phyloP scores from a whole-genome alignment of 2,113 vertebrate genomes.

The Xenopus borealis region DNA sequence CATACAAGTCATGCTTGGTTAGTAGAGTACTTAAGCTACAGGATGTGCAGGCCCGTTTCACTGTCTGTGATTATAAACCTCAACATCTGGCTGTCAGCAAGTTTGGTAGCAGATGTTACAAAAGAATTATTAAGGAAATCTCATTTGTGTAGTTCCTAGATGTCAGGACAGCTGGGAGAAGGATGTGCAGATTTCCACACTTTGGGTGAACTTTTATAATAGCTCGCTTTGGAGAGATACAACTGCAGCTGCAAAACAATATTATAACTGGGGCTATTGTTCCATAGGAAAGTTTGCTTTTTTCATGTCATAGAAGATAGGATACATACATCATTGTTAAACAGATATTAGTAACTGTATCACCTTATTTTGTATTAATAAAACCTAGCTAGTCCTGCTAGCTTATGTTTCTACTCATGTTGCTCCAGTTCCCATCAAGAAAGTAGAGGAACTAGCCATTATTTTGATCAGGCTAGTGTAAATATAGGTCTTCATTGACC shows the following conservation, averaged over 20 bases:
- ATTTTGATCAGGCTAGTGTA: too few species aligned
- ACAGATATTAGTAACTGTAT: too few species aligned
- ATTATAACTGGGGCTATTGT: slow-evolving; percentile 9
- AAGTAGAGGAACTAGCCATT: too few species aligned
- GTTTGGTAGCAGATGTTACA: slow-evolving; percentile 53
- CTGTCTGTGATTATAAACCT: slow-evolving; percentile 57
- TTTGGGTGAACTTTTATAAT: slow-evolving; percentile 13
- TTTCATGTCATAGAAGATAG: too few species aligned
- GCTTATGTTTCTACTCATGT: too few species aligned
- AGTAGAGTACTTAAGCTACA: slow-evolving; percentile 54
- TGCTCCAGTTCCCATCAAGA: too few species aligned
- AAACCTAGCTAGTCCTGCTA: too few species aligned
- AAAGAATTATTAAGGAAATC: slow-evolving; percentile 48
- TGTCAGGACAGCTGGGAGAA: slow-evolving; percentile 32
- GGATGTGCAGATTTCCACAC: slow-evolving; percentile 28
- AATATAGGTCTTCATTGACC: too few species aligned
- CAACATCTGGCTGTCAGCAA: slow-evolving; percentile 65
- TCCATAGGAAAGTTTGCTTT: neutral
- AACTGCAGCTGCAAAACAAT: slow-evolving; percentile 16
- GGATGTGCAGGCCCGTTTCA: slow-evolving; percentile 51
- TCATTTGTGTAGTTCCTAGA: slow-evolving; percentile 44
- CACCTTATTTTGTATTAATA: too few species aligned
- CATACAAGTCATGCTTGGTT: slow-evolving; percentile 58
- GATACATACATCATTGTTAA: too few species aligned
- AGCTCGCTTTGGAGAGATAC: slow-evolving; percentile 7